phyloP scores from a whole-genome alignment of 2,113 vertebrate genomes.

The Brachypodius melanocephalos region DNA sequence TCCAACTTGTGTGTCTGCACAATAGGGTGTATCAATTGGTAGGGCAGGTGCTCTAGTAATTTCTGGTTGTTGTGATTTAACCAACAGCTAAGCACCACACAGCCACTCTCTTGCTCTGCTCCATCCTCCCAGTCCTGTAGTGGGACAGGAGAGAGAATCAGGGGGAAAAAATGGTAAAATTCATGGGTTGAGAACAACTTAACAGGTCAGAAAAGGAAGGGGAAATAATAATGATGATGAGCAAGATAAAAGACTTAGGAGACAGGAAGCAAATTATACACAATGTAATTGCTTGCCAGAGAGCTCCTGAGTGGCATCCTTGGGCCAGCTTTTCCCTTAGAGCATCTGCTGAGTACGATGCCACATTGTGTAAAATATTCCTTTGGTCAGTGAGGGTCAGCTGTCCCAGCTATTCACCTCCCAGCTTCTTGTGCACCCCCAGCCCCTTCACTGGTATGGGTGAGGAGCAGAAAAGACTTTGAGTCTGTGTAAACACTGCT shows the following conservation, averaged over 20 bases:
- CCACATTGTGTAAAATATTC: too few species aligned
- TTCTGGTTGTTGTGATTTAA: not conserved
- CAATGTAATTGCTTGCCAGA: not conserved
- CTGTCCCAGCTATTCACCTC: rapidly evolving
- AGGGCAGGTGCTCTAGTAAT: not conserved
- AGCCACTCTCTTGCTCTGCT: not conserved
- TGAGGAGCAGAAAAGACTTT: not conserved
- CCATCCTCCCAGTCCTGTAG: too few species aligned
- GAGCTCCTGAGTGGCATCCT: not conserved
- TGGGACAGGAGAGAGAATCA: not conserved
- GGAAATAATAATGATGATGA: not conserved
- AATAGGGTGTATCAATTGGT: not conserved
- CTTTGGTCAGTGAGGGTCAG: not conserved
- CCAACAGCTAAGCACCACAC: not conserved
- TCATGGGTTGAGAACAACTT: not conserved
- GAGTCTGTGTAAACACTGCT: not conserved
- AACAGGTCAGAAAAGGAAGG: not conserved
- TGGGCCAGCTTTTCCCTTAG: not conserved
- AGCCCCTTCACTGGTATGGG: too few species aligned
- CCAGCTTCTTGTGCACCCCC: not conserved
- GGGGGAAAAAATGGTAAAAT: not conserved
- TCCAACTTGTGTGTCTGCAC: not conserved
- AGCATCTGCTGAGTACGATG: not conserved
- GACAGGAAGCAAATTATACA: not conserved
- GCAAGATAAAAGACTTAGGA: not conserved